phyloP scores from a whole-genome alignment of 1,140 invertebrate genomes.

The Phymastichus coffea region DNA sequence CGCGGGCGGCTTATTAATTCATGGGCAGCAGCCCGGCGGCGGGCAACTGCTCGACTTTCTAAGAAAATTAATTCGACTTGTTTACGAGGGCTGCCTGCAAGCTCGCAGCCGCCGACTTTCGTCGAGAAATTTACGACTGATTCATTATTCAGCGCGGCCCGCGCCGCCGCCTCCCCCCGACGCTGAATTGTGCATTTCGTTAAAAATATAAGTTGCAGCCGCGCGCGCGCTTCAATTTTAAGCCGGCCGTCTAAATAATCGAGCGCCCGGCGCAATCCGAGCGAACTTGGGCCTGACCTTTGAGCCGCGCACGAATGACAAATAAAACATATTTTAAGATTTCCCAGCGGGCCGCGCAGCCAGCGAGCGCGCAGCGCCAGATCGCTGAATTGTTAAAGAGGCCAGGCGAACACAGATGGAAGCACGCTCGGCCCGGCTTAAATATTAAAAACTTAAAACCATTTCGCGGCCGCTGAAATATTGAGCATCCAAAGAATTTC shows the following conservation, averaged over 20 bases:
- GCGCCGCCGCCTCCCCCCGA: too few relatives aligned
- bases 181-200: background rate
- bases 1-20: too few relatives aligned
- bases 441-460: constrained; percentile 53
- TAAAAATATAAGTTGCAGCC: constrained; percentile 3
- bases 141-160: background rate
- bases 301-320: constrained; percentile 41
- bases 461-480: constrained; percentile 46
- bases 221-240: background rate
- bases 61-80: background rate
- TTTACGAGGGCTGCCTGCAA: background rate
- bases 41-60: background rate
- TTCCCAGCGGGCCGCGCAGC: constrained; percentile 43
- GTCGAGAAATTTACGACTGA: constrained; percentile 2
- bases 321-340: constrained; percentile 55
- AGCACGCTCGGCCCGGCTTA: constrained; percentile 37
- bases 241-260: constrained; percentile 1
- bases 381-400: constrained; percentile 38
- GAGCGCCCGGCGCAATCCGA: constrained; percentile 26
- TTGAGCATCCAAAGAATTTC: constrained; percentile 46
- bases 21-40: background rate
- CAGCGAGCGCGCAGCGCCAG: too few relatives aligned
- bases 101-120: background rate
- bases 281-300: constrained; percentile 40
- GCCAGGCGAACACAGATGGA: constrained; percentile 35